Evolutionary conservation across 1,140 invertebrate genomes (phyloP).

Genomic region (Chelonus insularis): DNA sequence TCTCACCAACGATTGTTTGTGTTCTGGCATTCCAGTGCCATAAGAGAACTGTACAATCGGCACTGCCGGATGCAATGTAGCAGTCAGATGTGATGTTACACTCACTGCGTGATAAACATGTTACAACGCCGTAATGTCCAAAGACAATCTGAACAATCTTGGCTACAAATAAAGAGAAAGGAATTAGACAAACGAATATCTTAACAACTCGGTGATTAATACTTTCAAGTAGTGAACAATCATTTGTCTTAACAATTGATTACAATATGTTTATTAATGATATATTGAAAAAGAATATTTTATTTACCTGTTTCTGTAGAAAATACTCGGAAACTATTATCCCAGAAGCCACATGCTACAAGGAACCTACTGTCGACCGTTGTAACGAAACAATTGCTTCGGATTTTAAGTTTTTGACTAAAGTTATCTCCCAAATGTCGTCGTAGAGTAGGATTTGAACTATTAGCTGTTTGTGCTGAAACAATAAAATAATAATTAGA

Average conservation of each 20-base stretch:
- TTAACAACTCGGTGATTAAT: no score
- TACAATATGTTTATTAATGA: no score
- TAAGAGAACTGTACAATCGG: conserved; percentile 95
- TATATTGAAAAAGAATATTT: no score
- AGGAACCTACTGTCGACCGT: conserved; percentile 96
- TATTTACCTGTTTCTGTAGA: conserved; percentile 95
- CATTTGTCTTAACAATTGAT: no score
- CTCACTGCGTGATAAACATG: conserved; percentile 93
- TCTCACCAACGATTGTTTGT: conserved; percentile 95
- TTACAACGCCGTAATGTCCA: conserved; percentile 98
- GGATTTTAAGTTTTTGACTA: conserved; percentile 90
- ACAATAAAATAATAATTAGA: conserved; percentile 22
- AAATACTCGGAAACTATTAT: conserved; percentile 98
- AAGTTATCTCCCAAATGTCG: conserved; percentile 96
- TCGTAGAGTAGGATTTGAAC: conserved; percentile 67
- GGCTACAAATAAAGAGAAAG: conserved; percentile 63
- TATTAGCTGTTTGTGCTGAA: conserved; percentile 71
- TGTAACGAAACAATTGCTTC: conserved; percentile 94
- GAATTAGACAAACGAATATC: no score
- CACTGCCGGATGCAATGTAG: conserved; percentile 96
- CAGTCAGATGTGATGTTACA: conserved; percentile 98
- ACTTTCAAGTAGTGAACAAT: no score
- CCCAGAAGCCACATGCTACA: conserved; percentile 99
- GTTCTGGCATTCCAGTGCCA: conserved; percentile 99
- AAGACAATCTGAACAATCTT: conserved; percentile 98